Evolutionary conservation across 1,140 invertebrate genomes (phyloP).

Genomic region (Arion vulgaris): DNA sequence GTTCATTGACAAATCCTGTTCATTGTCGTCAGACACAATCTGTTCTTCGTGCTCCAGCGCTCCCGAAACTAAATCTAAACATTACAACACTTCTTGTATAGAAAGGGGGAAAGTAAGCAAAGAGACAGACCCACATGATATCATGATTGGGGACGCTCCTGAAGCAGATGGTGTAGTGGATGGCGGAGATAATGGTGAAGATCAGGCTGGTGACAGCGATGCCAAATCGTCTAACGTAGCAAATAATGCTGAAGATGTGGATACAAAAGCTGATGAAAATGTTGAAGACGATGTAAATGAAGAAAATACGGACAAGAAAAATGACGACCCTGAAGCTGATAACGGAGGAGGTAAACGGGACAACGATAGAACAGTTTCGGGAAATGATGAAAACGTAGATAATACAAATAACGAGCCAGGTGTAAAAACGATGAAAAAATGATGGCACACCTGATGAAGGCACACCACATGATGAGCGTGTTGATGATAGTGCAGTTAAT

Average conservation of each 20-base stretch:
- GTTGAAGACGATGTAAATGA: not conserved
- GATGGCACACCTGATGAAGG: not conserved
- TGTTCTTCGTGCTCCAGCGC: not conserved
- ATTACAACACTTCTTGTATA: not conserved
- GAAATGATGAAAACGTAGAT: too few relatives aligned
- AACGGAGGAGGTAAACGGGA: too few relatives aligned
- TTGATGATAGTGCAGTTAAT: not conserved
- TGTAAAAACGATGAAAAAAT: not conserved
- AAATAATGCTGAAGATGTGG: not conserved
- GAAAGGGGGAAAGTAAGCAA: not conserved
- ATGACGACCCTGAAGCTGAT: not conserved
- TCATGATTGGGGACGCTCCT: slow-evolving; percentile 7
- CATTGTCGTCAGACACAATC: not conserved
- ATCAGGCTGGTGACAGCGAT: not conserved
- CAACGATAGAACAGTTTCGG: too few relatives aligned
- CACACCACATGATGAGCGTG: not conserved
- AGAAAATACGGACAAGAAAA: too few relatives aligned
- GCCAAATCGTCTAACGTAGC: not conserved
- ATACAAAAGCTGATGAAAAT: not conserved
- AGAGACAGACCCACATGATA: not conserved
- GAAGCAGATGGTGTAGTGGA: not conserved
- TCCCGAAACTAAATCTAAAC: not conserved
- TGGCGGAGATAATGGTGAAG: not conserved
- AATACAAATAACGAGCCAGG: too few relatives aligned
- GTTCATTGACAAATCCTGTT: not conserved